phyloP scores from a whole-genome alignment of 2,113 vertebrate genomes.

The Nothobranchius kuhntae region DNA sequence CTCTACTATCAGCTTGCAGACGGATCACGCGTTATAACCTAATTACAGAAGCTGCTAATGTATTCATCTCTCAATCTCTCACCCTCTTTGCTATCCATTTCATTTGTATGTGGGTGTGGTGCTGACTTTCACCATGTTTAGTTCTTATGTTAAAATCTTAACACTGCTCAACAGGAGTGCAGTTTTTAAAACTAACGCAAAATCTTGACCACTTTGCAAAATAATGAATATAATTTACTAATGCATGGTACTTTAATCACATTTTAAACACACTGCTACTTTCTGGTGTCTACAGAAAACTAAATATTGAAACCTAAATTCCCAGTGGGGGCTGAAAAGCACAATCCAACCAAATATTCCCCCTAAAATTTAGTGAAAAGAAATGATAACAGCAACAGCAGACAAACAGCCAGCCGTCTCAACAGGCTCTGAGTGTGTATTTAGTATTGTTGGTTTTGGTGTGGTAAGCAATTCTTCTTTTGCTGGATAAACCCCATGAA shows the following conservation, averaged over 20 bases:
- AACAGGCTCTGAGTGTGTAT: not conserved
- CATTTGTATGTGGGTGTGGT: slow-evolving; percentile 4
- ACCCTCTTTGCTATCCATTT: slow-evolving; percentile 15
- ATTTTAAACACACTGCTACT: not conserved
- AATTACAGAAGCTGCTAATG: slow-evolving; percentile 29
- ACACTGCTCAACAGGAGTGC: not conserved
- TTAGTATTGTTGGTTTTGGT: not conserved
- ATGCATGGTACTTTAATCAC: no score
- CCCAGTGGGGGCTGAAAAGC: no score
- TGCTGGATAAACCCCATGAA: slow-evolving; percentile 24
- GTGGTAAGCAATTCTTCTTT: slow-evolving; percentile 27
- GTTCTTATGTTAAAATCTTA: slow-evolving; percentile 5
- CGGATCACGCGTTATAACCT: slow-evolving; percentile 17
- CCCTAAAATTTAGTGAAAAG: not conserved
- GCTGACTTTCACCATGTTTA: not conserved
- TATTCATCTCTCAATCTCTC: slow-evolving; percentile 30
- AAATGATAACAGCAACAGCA: not conserved
- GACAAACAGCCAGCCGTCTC: not conserved
- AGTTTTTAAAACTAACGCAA: not conserved
- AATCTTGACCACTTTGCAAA: slow-evolving; percentile 5
- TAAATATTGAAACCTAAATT: no score
- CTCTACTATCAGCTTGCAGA: not conserved
- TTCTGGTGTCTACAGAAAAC: not conserved
- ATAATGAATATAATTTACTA: no score
- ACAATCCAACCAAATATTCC: not conserved